phyloP scores from a whole-genome alignment of 2,888 invertebrate species.

The Lysandra coridon region DNA sequence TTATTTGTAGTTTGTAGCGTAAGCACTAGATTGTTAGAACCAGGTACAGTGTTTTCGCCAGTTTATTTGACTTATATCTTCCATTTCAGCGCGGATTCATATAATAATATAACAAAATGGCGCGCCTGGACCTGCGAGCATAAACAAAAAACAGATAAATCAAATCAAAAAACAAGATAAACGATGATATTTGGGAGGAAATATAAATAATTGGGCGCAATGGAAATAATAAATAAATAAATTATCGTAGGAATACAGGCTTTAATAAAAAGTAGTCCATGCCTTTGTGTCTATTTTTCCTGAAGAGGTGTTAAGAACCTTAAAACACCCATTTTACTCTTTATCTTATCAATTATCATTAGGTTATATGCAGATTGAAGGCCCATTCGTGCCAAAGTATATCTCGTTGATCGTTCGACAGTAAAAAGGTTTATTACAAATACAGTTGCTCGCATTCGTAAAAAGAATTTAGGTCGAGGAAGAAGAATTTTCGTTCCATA shows the following conservation, averaged over 20 bases:
- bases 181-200: not conserved
- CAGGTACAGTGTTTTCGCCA: not conserved
- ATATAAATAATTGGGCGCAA: not conserved
- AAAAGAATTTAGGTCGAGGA: not conserved
- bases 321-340: not conserved
- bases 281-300: too few species aligned
- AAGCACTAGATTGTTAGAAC: not conserved
- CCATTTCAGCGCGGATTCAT: not conserved
- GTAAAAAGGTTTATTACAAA: not conserved
- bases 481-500: conserved; percentile 3
- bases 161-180: not conserved
- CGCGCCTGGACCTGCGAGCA: conserved; percentile 7
- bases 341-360: not conserved
- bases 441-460: not conserved
- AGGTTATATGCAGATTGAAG: not conserved
- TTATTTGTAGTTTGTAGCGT: too few species aligned
- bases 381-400: not conserved
- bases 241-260: too few species aligned
- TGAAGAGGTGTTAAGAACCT: too few species aligned
- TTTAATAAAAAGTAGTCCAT: too few species aligned
- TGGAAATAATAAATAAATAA: not conserved
- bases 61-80: not conserved
- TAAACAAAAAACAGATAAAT: conserved; percentile 4
- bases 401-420: too few species aligned
- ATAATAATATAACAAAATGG: conserved; percentile 16